Base-by-base conservation (phyloP, 2,888 invertebrate species). In the Argyra leucocephala region DNA sequence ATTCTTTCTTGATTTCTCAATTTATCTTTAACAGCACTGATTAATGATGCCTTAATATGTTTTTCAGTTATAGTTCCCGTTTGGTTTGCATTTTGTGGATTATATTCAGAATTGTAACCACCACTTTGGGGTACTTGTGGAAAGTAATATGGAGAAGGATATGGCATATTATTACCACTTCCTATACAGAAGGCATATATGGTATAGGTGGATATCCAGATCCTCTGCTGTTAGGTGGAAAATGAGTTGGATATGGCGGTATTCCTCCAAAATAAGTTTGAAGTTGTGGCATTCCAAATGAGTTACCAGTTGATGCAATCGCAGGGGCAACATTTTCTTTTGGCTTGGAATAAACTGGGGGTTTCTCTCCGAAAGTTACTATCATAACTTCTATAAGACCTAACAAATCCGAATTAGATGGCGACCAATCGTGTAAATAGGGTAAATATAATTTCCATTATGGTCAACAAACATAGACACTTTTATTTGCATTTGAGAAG, bases 21-120 rank as follows among this genome's bases (percentile, higher is more conserved):
- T 80, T 96, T 96, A 76, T 99, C 97, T 79, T 96, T 94, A 1
- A 98, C 92, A 24, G 97, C 98, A 66, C 96, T 94, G 22, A 96
- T 81, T 23, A 99, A 82, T 1, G 97, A 98, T 26, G 91, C 93
- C 75, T 92, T 88, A 69, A 99, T 93, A 76, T 97, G 96, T 76
- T 96, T 95, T 73, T 96, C 94, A 62, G 95, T 91, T 66, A 96
- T 94, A n/a, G 93, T 93, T 22, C 91, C 91, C 37, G 80, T 82
- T 66, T 85, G 83, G 64, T 83, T 82, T 22, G 80, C 77, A 72
- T 83, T 78, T 21, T 68, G 75, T 22, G 78, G 70, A 66, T 75
- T 76, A 71, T 77, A 78, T 36, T 75, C 73, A 9, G 75, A 71
- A 68, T 74, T 73, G 57, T 76, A 75, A 1, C 31, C 21, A 1